Conservation (phyloP, 2,113 vertebrate genomes). For the Gasterosteus aculeatus region DNA sequence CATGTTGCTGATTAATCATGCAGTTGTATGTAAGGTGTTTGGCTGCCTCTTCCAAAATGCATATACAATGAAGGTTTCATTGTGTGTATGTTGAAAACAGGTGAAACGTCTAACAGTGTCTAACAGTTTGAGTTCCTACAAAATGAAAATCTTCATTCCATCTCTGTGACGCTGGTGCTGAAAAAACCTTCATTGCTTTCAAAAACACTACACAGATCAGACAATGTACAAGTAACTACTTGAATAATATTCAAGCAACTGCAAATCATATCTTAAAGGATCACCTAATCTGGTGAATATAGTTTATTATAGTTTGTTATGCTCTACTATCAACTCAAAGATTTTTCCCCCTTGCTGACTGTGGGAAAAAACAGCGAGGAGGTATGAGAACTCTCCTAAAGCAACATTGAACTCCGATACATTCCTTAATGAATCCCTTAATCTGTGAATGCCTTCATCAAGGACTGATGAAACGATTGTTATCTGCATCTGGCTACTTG, state of each 20-base stretch:
- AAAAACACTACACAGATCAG: constrained; percentile 36
- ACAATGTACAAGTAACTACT: constrained; percentile 26
- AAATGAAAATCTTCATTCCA: neutral
- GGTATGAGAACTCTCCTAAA: neutral
- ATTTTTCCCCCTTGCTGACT: neutral
- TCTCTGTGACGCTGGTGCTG: neutral
- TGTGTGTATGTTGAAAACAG: neutral
- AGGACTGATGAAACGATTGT: neutral
- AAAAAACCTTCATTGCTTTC: constrained; percentile 50
- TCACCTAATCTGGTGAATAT: constrained; percentile 19
- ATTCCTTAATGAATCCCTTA: constrained; percentile 20
- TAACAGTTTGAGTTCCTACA: neutral
- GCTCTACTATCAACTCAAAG: neutral
- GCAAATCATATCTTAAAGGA: constrained; percentile 10
- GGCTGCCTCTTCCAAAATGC: neutral
- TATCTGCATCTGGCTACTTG: neutral
- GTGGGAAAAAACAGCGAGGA: neutral
- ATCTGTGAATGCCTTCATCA: constrained; percentile 22
- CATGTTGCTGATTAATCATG: neutral
- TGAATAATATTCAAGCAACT: constrained; percentile 32
- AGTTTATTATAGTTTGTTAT: neutral
- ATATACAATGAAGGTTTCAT: neutral
- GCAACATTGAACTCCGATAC: constrained; percentile 2
- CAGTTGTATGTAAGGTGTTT: neutral
- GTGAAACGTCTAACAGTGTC: neutral